Conservation (phyloP, 2,888 invertebrate genomes). For the Sicus ferrugineus region DNA sequence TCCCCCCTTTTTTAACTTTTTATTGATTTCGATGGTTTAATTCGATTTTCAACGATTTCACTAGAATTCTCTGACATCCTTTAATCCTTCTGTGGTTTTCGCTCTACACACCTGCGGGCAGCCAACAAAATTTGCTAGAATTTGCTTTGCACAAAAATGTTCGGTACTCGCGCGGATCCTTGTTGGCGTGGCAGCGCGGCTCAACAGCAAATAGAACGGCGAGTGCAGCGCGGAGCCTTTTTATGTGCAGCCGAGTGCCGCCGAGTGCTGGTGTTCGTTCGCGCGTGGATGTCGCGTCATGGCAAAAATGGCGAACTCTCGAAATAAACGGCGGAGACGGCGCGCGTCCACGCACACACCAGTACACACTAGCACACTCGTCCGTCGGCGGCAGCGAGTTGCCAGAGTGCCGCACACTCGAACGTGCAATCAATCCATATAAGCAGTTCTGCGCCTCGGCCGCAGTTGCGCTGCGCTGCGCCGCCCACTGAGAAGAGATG, state of each 20-base stretch:
- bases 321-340: constrained; percentile 17
- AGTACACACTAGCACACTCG: constrained; percentile 28
- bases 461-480: constrained; percentile 1
- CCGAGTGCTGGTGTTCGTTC: constrained; percentile 38
- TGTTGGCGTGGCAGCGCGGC: constrained; percentile 61
- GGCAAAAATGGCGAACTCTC: constrained; percentile 29
- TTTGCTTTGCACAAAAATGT: constrained; percentile 31
- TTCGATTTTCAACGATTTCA: too few species aligned
- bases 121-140: constrained; percentile 45
- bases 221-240: constrained; percentile 53
- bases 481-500: not conserved
- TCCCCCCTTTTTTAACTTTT: constrained; percentile 29
- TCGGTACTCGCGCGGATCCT: constrained; percentile 52
- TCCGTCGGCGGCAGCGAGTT: constrained; percentile 32
- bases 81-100: not conserved
- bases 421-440: constrained; percentile 59
- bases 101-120: constrained; percentile 34
- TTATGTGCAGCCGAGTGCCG: constrained; percentile 47
- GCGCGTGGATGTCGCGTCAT: constrained; percentile 19
- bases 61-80: constrained; percentile 26
- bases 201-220: constrained; percentile 62
- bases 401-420: constrained; percentile 36
- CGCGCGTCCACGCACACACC: constrained; percentile 25
- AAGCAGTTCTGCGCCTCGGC: constrained; percentile 49
- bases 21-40: constrained; percentile 2